phyloP scores from a whole-genome alignment of 2,113 vertebrate genomes.

The Pseudopipra pipra region DNA sequence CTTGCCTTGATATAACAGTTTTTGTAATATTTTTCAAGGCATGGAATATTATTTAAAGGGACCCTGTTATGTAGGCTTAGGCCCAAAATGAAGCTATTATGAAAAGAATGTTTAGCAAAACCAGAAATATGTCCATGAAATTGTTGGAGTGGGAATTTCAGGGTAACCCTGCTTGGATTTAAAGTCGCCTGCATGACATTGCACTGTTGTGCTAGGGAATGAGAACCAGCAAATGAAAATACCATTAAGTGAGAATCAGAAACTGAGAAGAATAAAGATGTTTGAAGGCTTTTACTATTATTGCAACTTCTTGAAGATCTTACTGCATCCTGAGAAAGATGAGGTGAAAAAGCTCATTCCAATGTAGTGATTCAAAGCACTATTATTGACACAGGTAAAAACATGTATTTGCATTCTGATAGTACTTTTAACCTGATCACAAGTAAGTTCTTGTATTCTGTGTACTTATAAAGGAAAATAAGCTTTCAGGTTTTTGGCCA shows the following conservation, averaged over 20 bases:
- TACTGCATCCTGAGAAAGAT: background rate
- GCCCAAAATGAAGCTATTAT: constrained; percentile 53
- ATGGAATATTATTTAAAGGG: constrained; percentile 61
- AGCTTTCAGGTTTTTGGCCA: background rate
- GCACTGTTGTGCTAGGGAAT: constrained; percentile 37
- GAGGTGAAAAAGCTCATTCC: background rate
- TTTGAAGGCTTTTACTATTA: background rate
- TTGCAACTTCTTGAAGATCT: background rate
- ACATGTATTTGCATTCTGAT: background rate
- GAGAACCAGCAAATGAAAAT: constrained; percentile 51
- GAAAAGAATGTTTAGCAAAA: constrained; percentile 57
- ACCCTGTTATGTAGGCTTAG: constrained; percentile 42
- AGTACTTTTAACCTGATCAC: background rate
- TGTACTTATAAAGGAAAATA: background rate
- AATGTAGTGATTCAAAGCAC: background rate
- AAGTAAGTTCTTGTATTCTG: background rate
- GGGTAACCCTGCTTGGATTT: constrained; percentile 53
- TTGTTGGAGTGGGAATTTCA: constrained; percentile 59
- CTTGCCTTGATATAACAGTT: constrained; percentile 58
- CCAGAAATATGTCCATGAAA: constrained; percentile 54
- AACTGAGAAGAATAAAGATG: constrained; percentile 18
- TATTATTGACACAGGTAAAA: background rate
- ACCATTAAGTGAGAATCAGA: constrained; percentile 23
- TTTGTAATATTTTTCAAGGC: constrained; percentile 59
- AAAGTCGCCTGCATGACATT: constrained; percentile 18